Percentiles rank a stretch among this genome's conserved stretches.
Conservation (phyloP, 2,888 invertebrate genomes). For the Lithophane leautieri region DNA sequence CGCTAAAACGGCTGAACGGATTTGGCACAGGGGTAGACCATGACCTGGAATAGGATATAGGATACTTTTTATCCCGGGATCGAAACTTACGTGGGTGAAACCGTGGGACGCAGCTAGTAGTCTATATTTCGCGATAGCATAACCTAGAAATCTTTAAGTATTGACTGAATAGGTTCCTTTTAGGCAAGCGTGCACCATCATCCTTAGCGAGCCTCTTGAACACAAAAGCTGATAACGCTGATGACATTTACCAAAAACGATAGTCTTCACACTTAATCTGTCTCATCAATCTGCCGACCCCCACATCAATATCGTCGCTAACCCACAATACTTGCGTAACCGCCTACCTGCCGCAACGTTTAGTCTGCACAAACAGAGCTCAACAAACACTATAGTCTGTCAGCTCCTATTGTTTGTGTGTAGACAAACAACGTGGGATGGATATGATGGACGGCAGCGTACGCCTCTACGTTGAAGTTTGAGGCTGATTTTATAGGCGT, state of each 20-base stretch:
- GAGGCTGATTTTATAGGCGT: slow-evolving; percentile 7
- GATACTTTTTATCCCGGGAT: too few species aligned
- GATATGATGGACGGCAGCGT: slow-evolving; percentile 32
- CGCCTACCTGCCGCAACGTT: slow-evolving; percentile 69
- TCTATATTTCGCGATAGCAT: neutral
- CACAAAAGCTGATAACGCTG: neutral
- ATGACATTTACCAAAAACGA: neutral
- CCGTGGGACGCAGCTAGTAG: too few species aligned
- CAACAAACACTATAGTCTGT: slow-evolving; percentile 78
- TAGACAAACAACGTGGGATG: slow-evolving; percentile 55
- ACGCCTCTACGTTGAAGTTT: slow-evolving; percentile 32
- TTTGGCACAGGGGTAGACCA: too few species aligned
- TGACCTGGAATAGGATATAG: too few species aligned
- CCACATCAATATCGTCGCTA: slow-evolving; percentile 11
- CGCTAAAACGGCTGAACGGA: too few species aligned
- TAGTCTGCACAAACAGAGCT: slow-evolving; percentile 77
- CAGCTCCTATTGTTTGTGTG: slow-evolving; percentile 84
- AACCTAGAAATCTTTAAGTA: neutral
- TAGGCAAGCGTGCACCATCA: neutral
- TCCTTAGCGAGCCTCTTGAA: neutral
- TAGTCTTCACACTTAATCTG: neutral
- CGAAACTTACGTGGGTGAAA: too few species aligned
- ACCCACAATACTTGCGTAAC: slow-evolving; percentile 39
- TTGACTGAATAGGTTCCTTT: neutral
- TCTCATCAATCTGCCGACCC: neutral